These are phyloP conservation scores for Ochropleura plecta DNA, from an alignment of 2,888 invertebrate genomes.

Conservation along the genomic window DNA sequence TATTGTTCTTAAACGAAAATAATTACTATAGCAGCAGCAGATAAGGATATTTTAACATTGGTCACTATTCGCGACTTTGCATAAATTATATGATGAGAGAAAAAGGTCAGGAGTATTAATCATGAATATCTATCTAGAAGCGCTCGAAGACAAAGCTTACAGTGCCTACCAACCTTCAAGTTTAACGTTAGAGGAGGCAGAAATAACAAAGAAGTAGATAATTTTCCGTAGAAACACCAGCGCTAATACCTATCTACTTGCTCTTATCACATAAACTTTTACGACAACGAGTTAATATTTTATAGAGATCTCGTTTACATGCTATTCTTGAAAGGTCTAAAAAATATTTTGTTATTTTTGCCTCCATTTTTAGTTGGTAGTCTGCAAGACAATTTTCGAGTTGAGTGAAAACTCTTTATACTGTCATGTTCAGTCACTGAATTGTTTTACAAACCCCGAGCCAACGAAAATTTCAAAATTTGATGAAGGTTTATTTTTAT, in stretches of 20 bases:
- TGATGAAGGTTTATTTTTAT: constrained; percentile 64
- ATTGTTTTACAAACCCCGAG: constrained; percentile 61
- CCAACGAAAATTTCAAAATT: constrained; percentile 61
- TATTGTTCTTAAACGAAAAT: too few relatives aligned
- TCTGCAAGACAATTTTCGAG: constrained; percentile 48
- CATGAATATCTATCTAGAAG: constrained; percentile 19
- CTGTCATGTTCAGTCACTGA: constrained; percentile 45
- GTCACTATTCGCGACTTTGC: not conserved
- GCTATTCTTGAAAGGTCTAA: constrained; percentile 15
- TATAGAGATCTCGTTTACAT: constrained; percentile 18
- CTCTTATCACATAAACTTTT: constrained; percentile 27
- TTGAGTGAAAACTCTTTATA: constrained; percentile 45
- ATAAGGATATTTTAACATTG: not conserved
- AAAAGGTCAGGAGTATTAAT: constrained; percentile 19
- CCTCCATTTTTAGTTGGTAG: constrained; percentile 21
- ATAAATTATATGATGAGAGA: constrained; percentile 1
- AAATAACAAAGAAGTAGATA: constrained; percentile 5
- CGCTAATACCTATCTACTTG: not conserved
- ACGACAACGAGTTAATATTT: constrained; percentile 38
- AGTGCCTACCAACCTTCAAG: not conserved
- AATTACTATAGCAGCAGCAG: too few relatives aligned
- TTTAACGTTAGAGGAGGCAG: not conserved
- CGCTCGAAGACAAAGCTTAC: not conserved
- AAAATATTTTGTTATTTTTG: constrained; percentile 20
- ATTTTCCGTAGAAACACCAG: constrained; percentile 7